Evolutionary conservation across 2,888 invertebrate species (phyloP), one percentile per base, ranked within the genome.

Genomic region (Apamea epomidion): DNA sequence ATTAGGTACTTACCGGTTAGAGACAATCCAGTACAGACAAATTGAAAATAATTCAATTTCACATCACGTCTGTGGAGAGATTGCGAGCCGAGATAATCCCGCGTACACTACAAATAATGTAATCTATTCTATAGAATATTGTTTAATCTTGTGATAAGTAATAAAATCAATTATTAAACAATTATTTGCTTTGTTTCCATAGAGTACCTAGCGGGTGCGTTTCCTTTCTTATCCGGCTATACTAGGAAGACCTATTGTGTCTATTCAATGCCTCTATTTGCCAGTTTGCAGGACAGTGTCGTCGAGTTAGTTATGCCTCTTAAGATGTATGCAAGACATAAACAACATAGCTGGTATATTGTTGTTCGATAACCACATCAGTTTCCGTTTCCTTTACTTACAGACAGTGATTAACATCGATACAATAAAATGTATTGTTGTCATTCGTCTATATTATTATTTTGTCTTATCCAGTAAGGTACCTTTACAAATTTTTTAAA

Each of bases 81-180:
- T 90, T 90, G 88, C 81, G 81, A 82, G 86, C 81, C 86, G 88
- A 89, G 91, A 93, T 93, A 92, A 93, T 93, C 92, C 91, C 87
- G 88, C 84, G 91, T 91, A 93, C 78, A 72, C 42, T 45, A 32
- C 8, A 65, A 16, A 65, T 42, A 42, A 45, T 60, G 2, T 62
- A 14, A 76, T 60, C 73, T 73, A 7, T n/a, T 64, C 12, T 21
- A 14, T 14, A 7, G 12, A 37, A 74, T 8, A 74, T 21, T 14
- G 4, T n/a, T 16, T 62, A 4, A 10, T 64, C 12, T 25, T 64
- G n/a, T 68, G 18, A 21, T 29, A 25, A 32, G 18, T n/a, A 37
- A 25, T 7, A 18, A 37, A 51, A 51, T 1, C 7, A 51, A 37
- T 37, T 29, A 21, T 7, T 12, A 37, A 65, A 42, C 4, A 42